A percentile compares a stretch with the other conserved stretches of the same genome.
Evolutionary conservation across 2,113 vertebrate species (phyloP).

Genomic region (Rhagologus leucostigma): DNA sequence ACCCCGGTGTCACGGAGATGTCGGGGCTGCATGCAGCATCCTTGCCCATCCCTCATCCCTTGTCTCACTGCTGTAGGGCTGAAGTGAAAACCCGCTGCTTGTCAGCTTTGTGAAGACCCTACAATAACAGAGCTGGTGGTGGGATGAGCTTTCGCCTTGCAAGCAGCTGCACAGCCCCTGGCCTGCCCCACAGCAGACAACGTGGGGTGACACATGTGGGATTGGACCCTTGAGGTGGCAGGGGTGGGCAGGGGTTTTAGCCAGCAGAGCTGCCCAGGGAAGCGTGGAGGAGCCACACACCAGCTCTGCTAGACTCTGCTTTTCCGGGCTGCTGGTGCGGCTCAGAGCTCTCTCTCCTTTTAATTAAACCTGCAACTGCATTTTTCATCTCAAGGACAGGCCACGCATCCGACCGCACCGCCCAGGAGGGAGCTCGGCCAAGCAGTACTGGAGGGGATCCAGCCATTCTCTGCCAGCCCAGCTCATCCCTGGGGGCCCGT

Average conservation of each 20-base stretch:
- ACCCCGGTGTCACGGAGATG: neutral
- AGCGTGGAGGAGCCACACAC: neutral
- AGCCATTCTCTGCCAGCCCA: neutral
- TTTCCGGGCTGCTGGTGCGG: accelerated
- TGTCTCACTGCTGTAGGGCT: neutral
- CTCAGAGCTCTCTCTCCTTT: neutral
- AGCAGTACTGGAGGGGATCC: neutral
- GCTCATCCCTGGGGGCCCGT: accelerated
- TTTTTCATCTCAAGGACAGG: conserved; percentile 45
- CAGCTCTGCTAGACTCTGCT: neutral
- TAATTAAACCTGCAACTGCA: conserved; percentile 22
- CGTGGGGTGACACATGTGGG: accelerated
- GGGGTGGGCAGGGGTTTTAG: neutral
- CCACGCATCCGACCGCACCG: accelerated
- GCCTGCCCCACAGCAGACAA: neutral
- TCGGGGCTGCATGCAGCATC: neutral
- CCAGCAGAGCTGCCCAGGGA: neutral
- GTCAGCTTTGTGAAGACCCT: neutral
- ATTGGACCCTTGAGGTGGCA: neutral
- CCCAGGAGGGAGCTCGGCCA: accelerated
- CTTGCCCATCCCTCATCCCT: neutral
- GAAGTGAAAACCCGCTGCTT: neutral
- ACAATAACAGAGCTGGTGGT: neutral
- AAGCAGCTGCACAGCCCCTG: neutral
- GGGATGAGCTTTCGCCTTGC: neutral